These are phyloP conservation scores for Tupiocoris notatus DNA, from an alignment of 2,888 invertebrate genomes.

Conservation along the genomic window DNA sequence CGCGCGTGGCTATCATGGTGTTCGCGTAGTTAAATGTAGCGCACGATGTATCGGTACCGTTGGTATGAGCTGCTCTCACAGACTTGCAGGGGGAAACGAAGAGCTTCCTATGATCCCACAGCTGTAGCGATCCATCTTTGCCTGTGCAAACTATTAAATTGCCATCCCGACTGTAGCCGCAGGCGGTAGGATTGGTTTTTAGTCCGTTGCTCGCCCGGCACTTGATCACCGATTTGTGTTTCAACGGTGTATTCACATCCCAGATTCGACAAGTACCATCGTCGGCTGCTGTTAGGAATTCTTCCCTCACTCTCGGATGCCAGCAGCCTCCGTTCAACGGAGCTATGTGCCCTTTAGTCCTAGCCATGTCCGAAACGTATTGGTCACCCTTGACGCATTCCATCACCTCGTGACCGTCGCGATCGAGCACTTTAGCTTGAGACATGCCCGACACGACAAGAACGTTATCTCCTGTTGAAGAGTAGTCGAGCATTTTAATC, in stretches of 20 bases:
- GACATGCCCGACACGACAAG: constrained; percentile 89
- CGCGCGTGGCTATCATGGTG: constrained; percentile 69
- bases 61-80: constrained; percentile 75
- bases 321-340: constrained; percentile 86
- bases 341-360: constrained; percentile 92
- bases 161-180: constrained; percentile 81
- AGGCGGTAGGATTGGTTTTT: constrained; percentile 80
- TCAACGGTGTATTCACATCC: constrained; percentile 72
- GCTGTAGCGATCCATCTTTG: constrained; percentile 90
- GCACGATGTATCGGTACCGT: constrained; percentile 76
- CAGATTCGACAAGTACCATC: constrained; percentile 93
- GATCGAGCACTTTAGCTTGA: constrained; percentile 88
- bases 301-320: constrained; percentile 87
- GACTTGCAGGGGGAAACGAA: constrained; percentile 83
- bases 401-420: constrained; percentile 90
- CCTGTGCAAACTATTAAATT: constrained; percentile 88
- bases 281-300: constrained; percentile 91
- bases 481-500: constrained; percentile 85
- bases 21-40: constrained; percentile 87
- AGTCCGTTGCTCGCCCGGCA: constrained; percentile 82
- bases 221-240: constrained; percentile 82
- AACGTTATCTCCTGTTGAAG: constrained; percentile 89
- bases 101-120: constrained; percentile 93
- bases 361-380: constrained; percentile 91
- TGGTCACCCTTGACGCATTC: constrained; percentile 95